Conservation (phyloP, 2,797 vertebrate species). For the Natrix natrix region DNA sequence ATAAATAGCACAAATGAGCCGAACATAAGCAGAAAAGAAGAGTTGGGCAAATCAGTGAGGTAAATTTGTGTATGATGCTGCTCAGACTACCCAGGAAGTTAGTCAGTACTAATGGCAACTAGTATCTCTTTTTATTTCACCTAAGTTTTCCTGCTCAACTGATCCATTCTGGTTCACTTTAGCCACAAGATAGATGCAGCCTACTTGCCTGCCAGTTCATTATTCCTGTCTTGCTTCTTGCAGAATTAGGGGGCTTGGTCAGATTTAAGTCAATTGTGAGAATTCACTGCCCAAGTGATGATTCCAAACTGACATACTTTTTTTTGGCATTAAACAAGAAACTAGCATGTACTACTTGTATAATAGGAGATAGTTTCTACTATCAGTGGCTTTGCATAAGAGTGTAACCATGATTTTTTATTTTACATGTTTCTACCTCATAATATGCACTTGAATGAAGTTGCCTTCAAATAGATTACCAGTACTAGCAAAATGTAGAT, state of each 20-base stretch:
- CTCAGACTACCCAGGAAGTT: not conserved
- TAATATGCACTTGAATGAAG: not conserved
- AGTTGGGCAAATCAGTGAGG: not conserved
- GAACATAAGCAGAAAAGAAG: not conserved
- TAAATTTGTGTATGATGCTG: not conserved
- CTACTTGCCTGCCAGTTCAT: not conserved
- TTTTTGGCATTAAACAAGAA: not conserved
- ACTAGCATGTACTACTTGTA: not conserved
- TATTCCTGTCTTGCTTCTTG: not conserved
- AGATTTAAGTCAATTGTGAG: not conserved
- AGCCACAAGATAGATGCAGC: not conserved
- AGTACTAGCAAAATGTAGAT: not conserved
- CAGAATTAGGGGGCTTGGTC: not conserved
- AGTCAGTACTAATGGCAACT: not conserved
- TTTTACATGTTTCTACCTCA: not conserved
- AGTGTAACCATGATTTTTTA: not conserved
- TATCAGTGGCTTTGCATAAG: not conserved
- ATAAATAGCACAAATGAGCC: not conserved
- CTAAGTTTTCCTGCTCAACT: not conserved
- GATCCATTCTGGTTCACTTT: not conserved
- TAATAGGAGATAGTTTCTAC: not conserved
- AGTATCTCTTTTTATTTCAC: not conserved
- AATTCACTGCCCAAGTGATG: not conserved
- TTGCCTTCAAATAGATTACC: not conserved
- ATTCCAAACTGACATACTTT: not conserved